Evolutionary conservation across 2,113 vertebrate species (phyloP).

Genomic region (Alces alces): DNA sequence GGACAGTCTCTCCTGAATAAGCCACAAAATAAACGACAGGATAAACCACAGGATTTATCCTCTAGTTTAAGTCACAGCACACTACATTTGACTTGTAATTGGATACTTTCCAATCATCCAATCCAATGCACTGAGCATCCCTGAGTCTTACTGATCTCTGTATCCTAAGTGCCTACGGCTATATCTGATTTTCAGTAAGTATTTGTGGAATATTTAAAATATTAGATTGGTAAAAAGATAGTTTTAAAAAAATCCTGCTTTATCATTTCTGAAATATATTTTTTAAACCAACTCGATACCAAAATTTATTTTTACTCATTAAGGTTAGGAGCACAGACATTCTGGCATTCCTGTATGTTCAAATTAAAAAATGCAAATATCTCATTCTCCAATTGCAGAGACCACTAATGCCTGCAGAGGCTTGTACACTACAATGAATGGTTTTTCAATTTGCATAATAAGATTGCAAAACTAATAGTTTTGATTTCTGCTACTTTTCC

Average conservation of each 20-base stretch:
- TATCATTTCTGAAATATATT: not conserved
- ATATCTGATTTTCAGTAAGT: not conserved
- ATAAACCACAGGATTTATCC: not conserved
- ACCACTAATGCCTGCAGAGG: not conserved
- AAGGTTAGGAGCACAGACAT: not conserved
- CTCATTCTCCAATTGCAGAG: not conserved
- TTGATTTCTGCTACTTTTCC: not conserved
- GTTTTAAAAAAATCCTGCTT: not conserved
- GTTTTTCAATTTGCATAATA: conserved; percentile 48
- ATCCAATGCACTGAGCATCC: not conserved
- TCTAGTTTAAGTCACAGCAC: not conserved
- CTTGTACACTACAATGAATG: not conserved
- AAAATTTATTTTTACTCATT: conserved; percentile 40
- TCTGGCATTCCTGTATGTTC: not conserved
- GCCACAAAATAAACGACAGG: not conserved
- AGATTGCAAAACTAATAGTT: conserved; percentile 37
- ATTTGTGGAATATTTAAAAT: not conserved
- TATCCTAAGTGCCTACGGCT: not conserved
- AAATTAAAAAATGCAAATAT: conserved; percentile 48
- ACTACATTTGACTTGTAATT: not conserved
- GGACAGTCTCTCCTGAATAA: not conserved
- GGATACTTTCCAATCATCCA: not conserved
- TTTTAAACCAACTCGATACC: conserved; percentile 1
- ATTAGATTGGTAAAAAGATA: not conserved
- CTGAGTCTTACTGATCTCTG: not conserved